phyloP scores from a whole-genome alignment of 2,113 vertebrate genomes.

The Merops nubicus region DNA sequence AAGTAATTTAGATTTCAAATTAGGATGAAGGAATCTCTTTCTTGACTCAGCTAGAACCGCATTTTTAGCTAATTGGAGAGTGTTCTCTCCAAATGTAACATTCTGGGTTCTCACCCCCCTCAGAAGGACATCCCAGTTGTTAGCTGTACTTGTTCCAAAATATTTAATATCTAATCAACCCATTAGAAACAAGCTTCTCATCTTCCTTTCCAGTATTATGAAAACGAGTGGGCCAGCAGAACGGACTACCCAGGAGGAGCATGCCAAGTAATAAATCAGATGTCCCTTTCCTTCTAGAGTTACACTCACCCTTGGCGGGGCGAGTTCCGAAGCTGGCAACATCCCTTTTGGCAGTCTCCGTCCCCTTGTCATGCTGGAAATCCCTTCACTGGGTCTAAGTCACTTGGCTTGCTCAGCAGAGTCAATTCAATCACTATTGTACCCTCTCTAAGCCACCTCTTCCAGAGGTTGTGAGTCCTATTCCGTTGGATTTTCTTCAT shows the following conservation, averaged over 20 bases:
- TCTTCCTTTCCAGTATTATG: not conserved
- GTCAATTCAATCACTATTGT: not conserved
- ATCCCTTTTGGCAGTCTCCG: not conserved
- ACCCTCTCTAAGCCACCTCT: not conserved
- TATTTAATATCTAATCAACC: constrained; percentile 1
- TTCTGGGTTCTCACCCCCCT: not conserved
- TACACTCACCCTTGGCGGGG: not conserved
- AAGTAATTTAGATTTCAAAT: constrained; percentile 7
- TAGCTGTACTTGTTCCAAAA: not conserved
- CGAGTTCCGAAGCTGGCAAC: not conserved
- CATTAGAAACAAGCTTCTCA: not conserved
- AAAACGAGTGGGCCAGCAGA: not conserved
- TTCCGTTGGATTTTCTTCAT: rapidly evolving
- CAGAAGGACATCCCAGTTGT: not conserved
- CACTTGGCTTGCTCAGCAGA: not conserved
- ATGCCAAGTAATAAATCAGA: constrained; percentile 31
- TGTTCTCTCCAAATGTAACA: not conserved
- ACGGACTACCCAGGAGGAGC: not conserved
- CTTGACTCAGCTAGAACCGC: not conserved
- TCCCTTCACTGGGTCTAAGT: not conserved
- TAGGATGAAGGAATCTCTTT: not conserved
- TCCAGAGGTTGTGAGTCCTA: not conserved
- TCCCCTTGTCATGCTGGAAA: not conserved
- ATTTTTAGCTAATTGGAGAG: not conserved
- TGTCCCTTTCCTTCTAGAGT: not conserved